A percentile compares a stretch with the other conserved stretches of the same genome.
phyloP scores from a whole-genome alignment of 1,140 invertebrate species.

The Camponotus vicinus region DNA sequence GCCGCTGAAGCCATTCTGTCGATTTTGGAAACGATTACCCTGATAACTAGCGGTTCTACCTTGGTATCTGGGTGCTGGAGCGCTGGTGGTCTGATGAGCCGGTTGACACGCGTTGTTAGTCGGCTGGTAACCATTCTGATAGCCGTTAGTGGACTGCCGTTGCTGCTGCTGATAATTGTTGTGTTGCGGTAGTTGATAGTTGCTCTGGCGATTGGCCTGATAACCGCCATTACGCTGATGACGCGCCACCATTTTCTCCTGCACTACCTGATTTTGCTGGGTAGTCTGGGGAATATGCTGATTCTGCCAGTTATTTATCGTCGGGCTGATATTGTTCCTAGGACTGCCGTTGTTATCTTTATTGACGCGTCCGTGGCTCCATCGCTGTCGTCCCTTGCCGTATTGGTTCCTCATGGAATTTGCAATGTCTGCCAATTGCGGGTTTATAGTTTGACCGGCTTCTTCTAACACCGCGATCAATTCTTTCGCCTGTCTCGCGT shows the following conservation, averaged over 20 bases:
- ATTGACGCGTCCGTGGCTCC: slow-evolving; percentile 83
- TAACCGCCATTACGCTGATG: slow-evolving; percentile 78
- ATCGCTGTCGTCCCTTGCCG: slow-evolving; percentile 85
- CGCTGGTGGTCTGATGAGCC: slow-evolving; percentile 75
- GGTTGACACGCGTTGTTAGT: slow-evolving; percentile 63
- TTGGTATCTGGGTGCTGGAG: slow-evolving; percentile 63
- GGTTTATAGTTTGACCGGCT: slow-evolving; percentile 95
- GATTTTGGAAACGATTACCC: slow-evolving; percentile 78
- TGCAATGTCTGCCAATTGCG: slow-evolving; percentile 90
- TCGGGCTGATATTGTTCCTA: slow-evolving; percentile 82
- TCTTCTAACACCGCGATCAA: slow-evolving; percentile 96
- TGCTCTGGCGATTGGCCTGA: slow-evolving; percentile 80
- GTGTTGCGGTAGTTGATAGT: slow-evolving; percentile 73
- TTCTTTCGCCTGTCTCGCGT: slow-evolving; percentile 96
- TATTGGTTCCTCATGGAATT: slow-evolving; percentile 84
- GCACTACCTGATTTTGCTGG: slow-evolving; percentile 66
- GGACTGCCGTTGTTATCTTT: slow-evolving; percentile 84
- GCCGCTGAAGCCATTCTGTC: slow-evolving; percentile 74
- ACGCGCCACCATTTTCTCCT: slow-evolving; percentile 76
- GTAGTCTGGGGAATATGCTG: slow-evolving; percentile 78
- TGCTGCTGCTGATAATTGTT: slow-evolving; percentile 43
- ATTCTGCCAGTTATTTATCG: slow-evolving; percentile 81
- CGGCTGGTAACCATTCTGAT: slow-evolving; percentile 59
- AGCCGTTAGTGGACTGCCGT: slow-evolving; percentile 37
- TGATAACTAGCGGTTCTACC: slow-evolving; percentile 78